Evolutionary conservation across 2,797 vertebrate species (phyloP).

Genomic region (Sarcoramphus papa): DNA sequence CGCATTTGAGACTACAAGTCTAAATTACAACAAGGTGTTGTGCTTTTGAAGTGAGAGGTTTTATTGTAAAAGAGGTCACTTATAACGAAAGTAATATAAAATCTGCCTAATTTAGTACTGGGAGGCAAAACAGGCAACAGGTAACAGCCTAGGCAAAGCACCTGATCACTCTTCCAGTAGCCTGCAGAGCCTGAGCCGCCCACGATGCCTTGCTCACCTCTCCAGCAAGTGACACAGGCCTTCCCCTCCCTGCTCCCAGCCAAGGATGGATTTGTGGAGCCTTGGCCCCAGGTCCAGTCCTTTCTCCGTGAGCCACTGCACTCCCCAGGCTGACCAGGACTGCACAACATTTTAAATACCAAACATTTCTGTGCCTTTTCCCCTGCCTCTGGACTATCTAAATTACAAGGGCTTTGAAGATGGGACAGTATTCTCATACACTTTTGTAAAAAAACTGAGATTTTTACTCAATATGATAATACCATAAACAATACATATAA

Average conservation of each 20-base stretch:
- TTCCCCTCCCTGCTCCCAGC: background rate
- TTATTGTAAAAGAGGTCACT: background rate
- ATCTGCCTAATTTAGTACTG: background rate
- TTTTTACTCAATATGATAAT: background rate
- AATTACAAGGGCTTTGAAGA: background rate
- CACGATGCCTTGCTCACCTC: rapidly evolving
- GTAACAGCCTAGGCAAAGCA: background rate
- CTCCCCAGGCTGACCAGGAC: background rate
- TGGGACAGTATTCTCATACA: background rate
- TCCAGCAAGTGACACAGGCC: background rate
- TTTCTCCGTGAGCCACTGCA: background rate
- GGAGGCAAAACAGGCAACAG: background rate
- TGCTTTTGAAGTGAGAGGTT: background rate
- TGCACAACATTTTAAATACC: background rate
- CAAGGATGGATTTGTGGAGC: background rate
- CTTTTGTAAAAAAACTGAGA: background rate
- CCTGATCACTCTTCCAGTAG: background rate
- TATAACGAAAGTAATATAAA: background rate
- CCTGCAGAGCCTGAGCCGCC: background rate
- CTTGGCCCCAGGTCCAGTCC: background rate
- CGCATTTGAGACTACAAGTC: background rate
- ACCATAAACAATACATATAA: background rate
- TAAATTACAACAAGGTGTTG: background rate
- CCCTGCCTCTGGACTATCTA: background rate
- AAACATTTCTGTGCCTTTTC: background rate